These are phyloP conservation scores for Isoperla grammatica DNA, from an alignment of 2,888 invertebrate species.

Conservation along the genomic window DNA sequence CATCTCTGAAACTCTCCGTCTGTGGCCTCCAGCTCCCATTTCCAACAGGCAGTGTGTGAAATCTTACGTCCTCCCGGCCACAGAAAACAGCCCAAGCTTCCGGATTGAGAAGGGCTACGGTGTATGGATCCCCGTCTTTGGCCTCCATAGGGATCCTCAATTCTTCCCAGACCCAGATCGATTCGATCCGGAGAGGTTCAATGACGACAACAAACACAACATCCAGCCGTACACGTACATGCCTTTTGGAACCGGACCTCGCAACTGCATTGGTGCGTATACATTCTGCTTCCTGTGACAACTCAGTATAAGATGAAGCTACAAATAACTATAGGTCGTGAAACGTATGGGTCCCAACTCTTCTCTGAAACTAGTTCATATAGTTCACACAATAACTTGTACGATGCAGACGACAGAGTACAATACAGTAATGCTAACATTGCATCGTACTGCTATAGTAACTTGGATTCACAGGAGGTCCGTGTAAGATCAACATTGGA, in stretches of 20 bases:
- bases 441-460: too few relatives aligned
- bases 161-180: background rate
- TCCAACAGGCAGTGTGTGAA: constrained; percentile 3
- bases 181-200: constrained; percentile 10
- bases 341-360: too few relatives aligned
- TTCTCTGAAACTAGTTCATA: too few relatives aligned
- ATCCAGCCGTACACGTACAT: constrained; percentile 9
- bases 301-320: too few relatives aligned
- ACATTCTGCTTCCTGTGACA: background rate
- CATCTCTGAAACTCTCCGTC: background rate
- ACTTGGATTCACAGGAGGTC: too few relatives aligned
- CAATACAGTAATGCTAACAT: too few relatives aligned
- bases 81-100: background rate
- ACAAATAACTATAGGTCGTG: too few relatives aligned
- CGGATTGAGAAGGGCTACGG: background rate
- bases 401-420: too few relatives aligned
- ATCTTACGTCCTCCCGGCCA: background rate
- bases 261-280: background rate
- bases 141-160: constrained; percentile 1
- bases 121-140: background rate
- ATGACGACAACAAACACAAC: too few relatives aligned
- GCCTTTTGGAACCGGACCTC: constrained; percentile 10
- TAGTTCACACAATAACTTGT: too few relatives aligned
- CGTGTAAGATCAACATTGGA: too few relatives aligned
- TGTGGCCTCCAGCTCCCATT: constrained; percentile 2